Evolutionary conservation across 1,140 invertebrate genomes (phyloP), one percentile per base, ranked within the genome.

Genomic region (Aphaenogaster ashmeadi): DNA sequence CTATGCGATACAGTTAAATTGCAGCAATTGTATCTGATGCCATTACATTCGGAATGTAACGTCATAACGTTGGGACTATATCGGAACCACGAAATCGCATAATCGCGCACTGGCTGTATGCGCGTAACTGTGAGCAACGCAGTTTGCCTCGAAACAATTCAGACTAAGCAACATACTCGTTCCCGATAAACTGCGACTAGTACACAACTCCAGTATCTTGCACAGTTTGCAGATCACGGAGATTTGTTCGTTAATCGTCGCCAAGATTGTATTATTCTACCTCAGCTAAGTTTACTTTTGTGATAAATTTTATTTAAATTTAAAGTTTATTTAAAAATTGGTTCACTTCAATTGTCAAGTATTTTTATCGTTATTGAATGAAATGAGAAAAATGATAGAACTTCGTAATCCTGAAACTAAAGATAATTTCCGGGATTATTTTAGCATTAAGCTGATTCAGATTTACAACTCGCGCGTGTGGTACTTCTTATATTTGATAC

Each of bases 131-230:
- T 60, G 80, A 84, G 58, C 54, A 60, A 62, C 54, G 54, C 44
- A 74, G 80, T 84, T 81, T 62, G 69, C 80, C 33, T 38, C 54
- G 69, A 84, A 84, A 84, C 69, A 84, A 84, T 84, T 84, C 80
- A 74, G 27, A 84, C 80, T 74, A 84, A 84, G 50, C 69, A 84
- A 84, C 69, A 38, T 74, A 83, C 54, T 84, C 54, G 54, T 38
- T 84, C 27, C 56, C 11, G 54, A 84, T 84, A 75, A 84, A 84
- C 69, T 84, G 41, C 54, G 44, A 47, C 80, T 41, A 38, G 27
- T 71, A 81, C 38, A 33, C 52, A 81, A 72, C 41, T 84, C 13
- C n/a, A 7, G 52, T 84, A 84, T 84, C 80, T 60, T 75, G 80
- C 52, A 44, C 18, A 60, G 27, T 60, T 58, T 75, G 44, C 56